Conservation (phyloP, 64 coral and sea anemone species). For the Montipora cactus region DNA sequence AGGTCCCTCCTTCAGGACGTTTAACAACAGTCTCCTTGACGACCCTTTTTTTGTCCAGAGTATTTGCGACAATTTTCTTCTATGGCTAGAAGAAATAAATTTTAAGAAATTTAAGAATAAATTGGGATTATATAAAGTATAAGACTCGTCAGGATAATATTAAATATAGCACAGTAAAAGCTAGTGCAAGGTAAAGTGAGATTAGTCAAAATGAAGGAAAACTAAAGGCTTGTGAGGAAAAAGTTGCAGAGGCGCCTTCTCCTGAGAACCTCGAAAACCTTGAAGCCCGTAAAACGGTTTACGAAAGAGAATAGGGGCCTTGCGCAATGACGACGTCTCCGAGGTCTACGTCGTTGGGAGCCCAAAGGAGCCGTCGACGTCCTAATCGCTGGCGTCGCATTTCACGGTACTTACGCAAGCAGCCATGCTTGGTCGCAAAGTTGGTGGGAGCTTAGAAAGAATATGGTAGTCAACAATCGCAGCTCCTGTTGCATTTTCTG, state of each 20-base stretch:
- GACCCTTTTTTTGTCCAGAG: no score
- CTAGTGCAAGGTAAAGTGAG: background rate
- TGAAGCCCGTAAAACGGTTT: no score
- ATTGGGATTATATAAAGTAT: no score
- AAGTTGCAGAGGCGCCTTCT: background rate
- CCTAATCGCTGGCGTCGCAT: slow-evolving; percentile 1
- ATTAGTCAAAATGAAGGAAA: background rate
- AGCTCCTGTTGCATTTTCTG: background rate
- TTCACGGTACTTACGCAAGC: background rate
- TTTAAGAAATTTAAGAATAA: no score
- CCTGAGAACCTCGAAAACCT: no score
- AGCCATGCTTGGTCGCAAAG: background rate
- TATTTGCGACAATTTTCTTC: no score
- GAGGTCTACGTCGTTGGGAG: background rate
- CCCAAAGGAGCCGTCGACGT: background rate
- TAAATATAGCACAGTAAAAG: slow-evolving; percentile 2
- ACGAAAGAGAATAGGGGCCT: background rate
- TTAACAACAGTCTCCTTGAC: no score
- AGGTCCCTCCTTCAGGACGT: no score
- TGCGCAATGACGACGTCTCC: background rate
- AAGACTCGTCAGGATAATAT: background rate
- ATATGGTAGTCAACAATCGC: background rate
- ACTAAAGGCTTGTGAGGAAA: background rate
- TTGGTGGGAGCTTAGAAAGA: slow-evolving; percentile 2
- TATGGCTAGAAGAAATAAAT: no score